phyloP scores from a whole-genome alignment of 2,888 invertebrate species.

The Cantharis lateralis region DNA sequence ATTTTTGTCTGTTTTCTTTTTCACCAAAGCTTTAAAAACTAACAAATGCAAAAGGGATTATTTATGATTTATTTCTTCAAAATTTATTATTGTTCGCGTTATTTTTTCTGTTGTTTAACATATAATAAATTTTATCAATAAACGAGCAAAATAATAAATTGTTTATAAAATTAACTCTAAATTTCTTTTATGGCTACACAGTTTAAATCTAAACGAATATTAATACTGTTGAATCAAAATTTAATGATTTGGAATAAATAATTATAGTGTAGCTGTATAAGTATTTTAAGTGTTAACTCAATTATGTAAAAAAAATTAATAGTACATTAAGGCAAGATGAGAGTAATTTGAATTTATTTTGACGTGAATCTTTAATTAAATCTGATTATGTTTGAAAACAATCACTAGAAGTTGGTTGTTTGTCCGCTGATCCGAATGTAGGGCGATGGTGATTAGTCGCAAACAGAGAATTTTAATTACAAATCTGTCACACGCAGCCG shows the following conservation, averaged over 20 bases:
- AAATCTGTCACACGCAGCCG: conserved; percentile 46
- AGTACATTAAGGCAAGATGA: conserved; percentile 16
- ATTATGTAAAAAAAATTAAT: conserved; percentile 13
- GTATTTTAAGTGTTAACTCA: background rate
- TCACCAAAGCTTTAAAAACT: background rate
- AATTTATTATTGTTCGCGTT: background rate
- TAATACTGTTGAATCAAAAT: background rate
- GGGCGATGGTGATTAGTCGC: conserved; percentile 43
- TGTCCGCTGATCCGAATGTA: conserved; percentile 35
- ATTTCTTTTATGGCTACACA: background rate
- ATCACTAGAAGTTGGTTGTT: conserved; percentile 38
- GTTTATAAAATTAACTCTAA: background rate
- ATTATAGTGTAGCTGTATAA: background rate
- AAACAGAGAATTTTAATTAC: conserved; percentile 49
- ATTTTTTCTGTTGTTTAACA: background rate
- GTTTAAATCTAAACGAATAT: background rate
- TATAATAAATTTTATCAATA: background rate
- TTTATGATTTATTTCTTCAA: background rate
- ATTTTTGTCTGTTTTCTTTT: background rate
- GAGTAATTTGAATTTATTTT: conserved; percentile 35
- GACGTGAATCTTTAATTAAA: conserved; percentile 45
- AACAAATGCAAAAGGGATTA: background rate
- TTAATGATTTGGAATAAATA: background rate
- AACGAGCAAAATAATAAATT: background rate
- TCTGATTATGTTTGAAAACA: conserved; percentile 47